Conservation (phyloP, 64 coral and sea anemone species). For the Dendronephthya gigantea region DNA sequence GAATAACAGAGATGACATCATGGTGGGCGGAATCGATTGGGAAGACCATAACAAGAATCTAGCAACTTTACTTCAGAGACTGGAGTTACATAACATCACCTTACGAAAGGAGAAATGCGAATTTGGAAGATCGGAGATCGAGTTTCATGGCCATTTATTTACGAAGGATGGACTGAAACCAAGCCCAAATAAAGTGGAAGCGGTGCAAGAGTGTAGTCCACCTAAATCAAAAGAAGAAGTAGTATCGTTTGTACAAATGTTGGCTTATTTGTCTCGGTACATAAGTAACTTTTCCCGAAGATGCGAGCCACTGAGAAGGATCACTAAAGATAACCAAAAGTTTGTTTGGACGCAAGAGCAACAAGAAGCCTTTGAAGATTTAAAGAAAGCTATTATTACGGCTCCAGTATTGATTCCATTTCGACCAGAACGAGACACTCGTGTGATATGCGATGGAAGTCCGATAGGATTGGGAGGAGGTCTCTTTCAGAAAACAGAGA, state of each 20-base stretch:
- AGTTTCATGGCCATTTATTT: background rate
- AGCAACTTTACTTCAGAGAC: background rate
- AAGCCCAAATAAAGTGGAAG: background rate
- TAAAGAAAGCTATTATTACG: background rate
- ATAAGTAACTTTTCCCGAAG: background rate
- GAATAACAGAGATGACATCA: background rate
- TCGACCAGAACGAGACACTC: background rate
- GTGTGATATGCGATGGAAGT: background rate
- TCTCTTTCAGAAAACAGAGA: background rate
- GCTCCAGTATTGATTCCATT: conserved; percentile 4
- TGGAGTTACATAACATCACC: background rate
- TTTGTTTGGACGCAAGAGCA: background rate
- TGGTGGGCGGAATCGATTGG: background rate
- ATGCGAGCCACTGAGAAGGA: background rate
- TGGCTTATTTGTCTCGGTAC: conserved; percentile 12
- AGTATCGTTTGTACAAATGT: background rate
- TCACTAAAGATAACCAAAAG: background rate
- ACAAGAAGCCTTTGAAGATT: background rate
- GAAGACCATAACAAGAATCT: background rate
- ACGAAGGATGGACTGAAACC: background rate
- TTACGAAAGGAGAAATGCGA: background rate
- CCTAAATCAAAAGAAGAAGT: background rate
- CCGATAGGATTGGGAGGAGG: background rate
- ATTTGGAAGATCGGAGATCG: background rate
- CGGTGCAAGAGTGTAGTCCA: background rate